A percentile compares a stretch with the other conserved stretches of the same genome.
phyloP scores from a whole-genome alignment of 2,888 invertebrate species.

The Cistogaster globosa region DNA sequence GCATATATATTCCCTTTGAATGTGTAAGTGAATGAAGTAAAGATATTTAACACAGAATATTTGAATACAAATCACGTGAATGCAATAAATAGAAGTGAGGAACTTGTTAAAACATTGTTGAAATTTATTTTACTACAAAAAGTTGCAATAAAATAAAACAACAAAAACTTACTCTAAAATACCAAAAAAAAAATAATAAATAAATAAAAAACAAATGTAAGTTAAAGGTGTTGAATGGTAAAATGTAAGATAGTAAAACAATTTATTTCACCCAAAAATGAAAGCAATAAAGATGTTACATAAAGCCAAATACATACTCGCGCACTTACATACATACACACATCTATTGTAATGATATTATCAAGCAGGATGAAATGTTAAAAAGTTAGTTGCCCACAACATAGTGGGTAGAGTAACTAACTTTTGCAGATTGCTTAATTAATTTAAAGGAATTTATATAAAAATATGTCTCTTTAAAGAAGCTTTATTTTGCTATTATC shows the following conservation, averaged over 20 bases:
- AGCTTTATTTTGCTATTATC: background rate
- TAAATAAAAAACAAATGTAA: background rate
- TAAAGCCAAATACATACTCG: background rate
- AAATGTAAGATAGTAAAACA: constrained; percentile 34
- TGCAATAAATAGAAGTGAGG: constrained; percentile 65
- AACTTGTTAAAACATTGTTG: constrained; percentile 65
- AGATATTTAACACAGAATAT: no score
- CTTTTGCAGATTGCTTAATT: background rate
- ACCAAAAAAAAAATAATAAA: no score
- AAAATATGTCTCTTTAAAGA: background rate
- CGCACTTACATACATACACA: no score
- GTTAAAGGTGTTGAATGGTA: constrained; percentile 49
- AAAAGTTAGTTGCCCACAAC: background rate
- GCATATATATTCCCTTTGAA: background rate
- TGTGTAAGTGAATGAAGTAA: background rate
- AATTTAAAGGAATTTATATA: background rate
- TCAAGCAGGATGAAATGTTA: no score
- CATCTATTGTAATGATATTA: background rate
- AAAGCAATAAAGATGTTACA: background rate
- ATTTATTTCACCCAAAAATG: background rate
- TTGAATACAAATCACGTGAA: constrained; percentile 61
- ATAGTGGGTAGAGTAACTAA: background rate
- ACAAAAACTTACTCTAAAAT: constrained; percentile 3
- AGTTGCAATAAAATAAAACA: constrained; percentile 38
- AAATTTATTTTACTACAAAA: constrained; percentile 62